phyloP scores from a whole-genome alignment of 2,888 invertebrate species.

The Galerucella pusilla region DNA sequence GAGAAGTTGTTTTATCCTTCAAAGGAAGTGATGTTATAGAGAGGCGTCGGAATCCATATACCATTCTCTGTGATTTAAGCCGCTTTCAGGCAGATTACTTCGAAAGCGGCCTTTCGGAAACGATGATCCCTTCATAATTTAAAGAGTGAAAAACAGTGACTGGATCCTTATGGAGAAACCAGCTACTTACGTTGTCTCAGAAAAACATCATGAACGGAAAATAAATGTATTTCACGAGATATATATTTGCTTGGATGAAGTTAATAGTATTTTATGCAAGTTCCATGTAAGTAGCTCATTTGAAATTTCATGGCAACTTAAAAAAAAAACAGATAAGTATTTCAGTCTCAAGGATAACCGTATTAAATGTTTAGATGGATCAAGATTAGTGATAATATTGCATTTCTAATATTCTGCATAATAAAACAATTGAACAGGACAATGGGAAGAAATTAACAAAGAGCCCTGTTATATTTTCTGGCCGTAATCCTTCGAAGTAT shows the following conservation, averaged over 20 bases:
- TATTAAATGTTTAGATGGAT: too few relatives aligned
- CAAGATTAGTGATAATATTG: too few relatives aligned
- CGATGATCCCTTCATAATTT: slow-evolving; percentile 55
- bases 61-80: slow-evolving; percentile 58
- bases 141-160: slow-evolving; percentile 51
- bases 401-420: too few relatives aligned
- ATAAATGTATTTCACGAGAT: background rate
- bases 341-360: too few relatives aligned
- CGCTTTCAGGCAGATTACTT: slow-evolving; percentile 59
- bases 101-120: slow-evolving; percentile 49
- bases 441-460: background rate
- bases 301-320: too few relatives aligned
- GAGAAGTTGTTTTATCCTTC: slow-evolving; percentile 50
- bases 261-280: background rate
- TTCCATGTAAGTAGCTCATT: too few relatives aligned
- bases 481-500: background rate
- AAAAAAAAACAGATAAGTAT: too few relatives aligned
- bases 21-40: slow-evolving; percentile 49
- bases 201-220: slow-evolving; percentile 7
- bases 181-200: slow-evolving; percentile 22
- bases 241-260: background rate
- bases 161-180: slow-evolving; percentile 36
- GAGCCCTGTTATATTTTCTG: background rate
- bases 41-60: slow-evolving; percentile 46
- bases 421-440: background rate